Evolutionary conservation across 2,888 invertebrate genomes (phyloP).

Genomic region (Oscheius sp.): DNA sequence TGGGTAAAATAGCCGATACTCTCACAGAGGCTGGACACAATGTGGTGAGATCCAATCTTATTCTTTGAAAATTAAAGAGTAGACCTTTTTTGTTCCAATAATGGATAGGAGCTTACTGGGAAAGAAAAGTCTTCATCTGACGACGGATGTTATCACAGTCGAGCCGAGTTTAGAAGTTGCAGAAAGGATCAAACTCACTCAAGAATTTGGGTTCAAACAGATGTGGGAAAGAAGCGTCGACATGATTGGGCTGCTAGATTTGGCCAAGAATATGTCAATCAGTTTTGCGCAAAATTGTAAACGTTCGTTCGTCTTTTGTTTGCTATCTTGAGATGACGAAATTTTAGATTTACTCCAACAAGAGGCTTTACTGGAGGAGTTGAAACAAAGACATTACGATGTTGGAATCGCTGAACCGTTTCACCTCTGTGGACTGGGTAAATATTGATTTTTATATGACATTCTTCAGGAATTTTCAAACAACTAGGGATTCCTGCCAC

Average conservation of each 20-base stretch:
- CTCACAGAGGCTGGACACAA: conserved; percentile 45
- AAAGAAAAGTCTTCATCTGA: background rate
- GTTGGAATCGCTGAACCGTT: conserved; percentile 52
- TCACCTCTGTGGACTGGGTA: conserved; percentile 49
- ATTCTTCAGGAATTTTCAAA: conserved; percentile 38
- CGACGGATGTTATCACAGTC: background rate
- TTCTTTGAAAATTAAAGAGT: too few species aligned
- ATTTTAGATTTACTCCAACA: background rate
- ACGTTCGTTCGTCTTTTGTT: background rate
- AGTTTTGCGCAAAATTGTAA: background rate
- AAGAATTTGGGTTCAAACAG: background rate
- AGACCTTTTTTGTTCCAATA: conserved; percentile 16
- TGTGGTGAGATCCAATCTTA: conserved; percentile 35
- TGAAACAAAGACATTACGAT: conserved; percentile 48
- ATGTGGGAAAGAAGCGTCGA: background rate
- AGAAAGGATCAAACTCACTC: background rate
- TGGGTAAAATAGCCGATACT: conserved; percentile 41
- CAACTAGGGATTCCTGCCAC: conserved; percentile 39
- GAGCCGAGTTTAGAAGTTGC: background rate
- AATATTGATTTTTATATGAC: too few species aligned
- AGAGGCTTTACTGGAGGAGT: conserved; percentile 39
- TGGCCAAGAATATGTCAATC: background rate
- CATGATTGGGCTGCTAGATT: background rate
- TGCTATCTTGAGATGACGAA: background rate
- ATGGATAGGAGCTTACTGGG: background rate